Base-by-base conservation (phyloP, 2,888 invertebrate genomes). In the Drosophila hamatofila region DNA sequence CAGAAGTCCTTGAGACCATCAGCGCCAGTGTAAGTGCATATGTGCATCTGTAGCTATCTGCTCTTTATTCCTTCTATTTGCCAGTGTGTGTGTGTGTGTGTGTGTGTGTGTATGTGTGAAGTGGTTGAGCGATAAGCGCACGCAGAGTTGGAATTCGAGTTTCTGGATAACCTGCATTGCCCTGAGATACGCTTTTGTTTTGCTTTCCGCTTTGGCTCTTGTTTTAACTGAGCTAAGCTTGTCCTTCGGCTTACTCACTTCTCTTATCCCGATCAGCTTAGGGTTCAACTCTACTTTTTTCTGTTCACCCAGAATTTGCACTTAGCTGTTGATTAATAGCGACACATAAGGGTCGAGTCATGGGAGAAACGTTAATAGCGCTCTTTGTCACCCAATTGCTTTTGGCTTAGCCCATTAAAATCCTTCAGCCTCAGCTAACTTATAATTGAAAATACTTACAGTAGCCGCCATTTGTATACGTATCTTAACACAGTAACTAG, bases 371-470 rank as follows among this genome's bases (percentile, higher is more conserved):
- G 21, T 18, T 54, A 14, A 37, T 25, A 37, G 33, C 62, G 27
- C 27, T 9, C 44, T 35, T 39, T 58, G 56, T 62, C 58, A 51
- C 48, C 49, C 44, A 39, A 52, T n/a, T n/a, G 54, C 41, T 18
- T 48, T 27, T n/a, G 46, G 46, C 18, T 70, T 23, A 33, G 25
- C 11, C 39, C 52, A 41, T 18, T 18, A 55, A 63, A 59, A 23
- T 60, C 65, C 63, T 51, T 42, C 48, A 63, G 64, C 58, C 14
- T 27, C 58, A 61, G 49, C 49, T 57, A 5, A 23, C 23, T 49
- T 62, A n/a, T 27, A 39, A 55, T 41, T 39, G 59, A 44, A 63
- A 69, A 83, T 88, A 85, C 88, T 85, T 85, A 85, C 84, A 85
- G 79, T 88, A 81, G 46, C 59, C 52, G 64, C 37, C 63, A 65